phyloP scores from a whole-genome alignment of 2,797 vertebrate species.

The Galagoides demidoff region DNA sequence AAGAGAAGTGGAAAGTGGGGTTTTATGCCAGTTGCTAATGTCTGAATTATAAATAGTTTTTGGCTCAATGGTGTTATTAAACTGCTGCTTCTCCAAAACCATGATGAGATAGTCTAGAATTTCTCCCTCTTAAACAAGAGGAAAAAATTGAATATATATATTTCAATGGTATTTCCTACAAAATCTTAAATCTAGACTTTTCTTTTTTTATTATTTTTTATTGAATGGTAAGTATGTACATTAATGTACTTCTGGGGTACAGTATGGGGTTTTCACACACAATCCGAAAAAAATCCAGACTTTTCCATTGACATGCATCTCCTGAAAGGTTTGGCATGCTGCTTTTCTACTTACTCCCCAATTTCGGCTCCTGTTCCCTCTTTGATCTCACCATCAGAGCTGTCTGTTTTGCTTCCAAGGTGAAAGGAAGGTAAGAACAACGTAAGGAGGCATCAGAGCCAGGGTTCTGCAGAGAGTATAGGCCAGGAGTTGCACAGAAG shows the following conservation, averaged over 20 bases:
- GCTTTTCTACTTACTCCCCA: not conserved
- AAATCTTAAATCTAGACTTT: conserved; percentile 50
- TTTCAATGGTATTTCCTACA: conserved; percentile 31
- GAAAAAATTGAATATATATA: not conserved
- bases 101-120: conserved; percentile 63
- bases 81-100: conserved; percentile 69
- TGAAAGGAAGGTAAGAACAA: conserved; percentile 17
- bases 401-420: not conserved
- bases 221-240: no score
- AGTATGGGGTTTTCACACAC: no score
- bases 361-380: not conserved
- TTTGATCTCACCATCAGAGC: conserved; percentile 11
- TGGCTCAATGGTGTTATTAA: conserved; percentile 72
- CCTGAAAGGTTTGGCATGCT: not conserved
- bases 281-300: conserved; percentile 27
- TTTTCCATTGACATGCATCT: not conserved
- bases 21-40: conserved; percentile 72
- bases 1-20: conserved; percentile 66
- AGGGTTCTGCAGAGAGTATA: not conserved
- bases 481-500: not conserved
- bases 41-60: conserved; percentile 76
- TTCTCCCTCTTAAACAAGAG: conserved; percentile 35
- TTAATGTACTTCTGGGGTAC: no score
- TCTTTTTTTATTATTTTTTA: no score
- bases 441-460: not conserved